Evolutionary conservation across 2,888 invertebrate genomes (phyloP), one percentile per base, ranked within the genome.

Genomic region (Stenolophus ochropezus): DNA sequence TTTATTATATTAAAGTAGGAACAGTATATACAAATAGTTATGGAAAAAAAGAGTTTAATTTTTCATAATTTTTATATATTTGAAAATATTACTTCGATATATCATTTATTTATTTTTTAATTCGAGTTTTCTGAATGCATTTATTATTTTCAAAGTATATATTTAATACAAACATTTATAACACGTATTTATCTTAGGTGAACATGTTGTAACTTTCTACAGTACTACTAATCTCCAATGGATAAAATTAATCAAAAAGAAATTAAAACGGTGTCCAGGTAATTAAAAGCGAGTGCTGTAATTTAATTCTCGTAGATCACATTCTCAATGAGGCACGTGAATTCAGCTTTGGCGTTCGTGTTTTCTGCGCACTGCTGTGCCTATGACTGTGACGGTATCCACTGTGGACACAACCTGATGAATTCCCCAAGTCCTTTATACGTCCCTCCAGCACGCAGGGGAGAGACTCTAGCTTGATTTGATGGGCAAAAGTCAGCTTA

Each of bases 181-280:
- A n/a, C n/a, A n/a, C n/a, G n/a, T n/a, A n/a, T n/a, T n/a, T n/a
- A n/a, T n/a, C n/a, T n/a, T n/a, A n/a, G n/a, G n/a, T n/a, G n/a
- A n/a, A n/a, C n/a, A n/a, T n/a, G n/a, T n/a, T n/a, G n/a, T n/a
- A n/a, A n/a, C n/a, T n/a, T n/a, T 42, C 33, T 25, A 23, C 25
- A 33, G 27, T 33, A 69, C 33, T 69, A 18, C 65, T 69, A 69
- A 69, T 69, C 65, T 69, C 65, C 65, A 18, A 33, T 69, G 73
- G 79, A 79, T 79, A 51, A 69, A 79, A 79, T 79, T 79, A 79
- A 79, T 79, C 33, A 71, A 71, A 79, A 79, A 69, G 69, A 79
- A 79, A 79, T 79, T 69, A 79, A 79, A 79, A 79, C 69, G 51
- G 53, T 33, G 79, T 71, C 51, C 27, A 79, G 69, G 79, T 69